Conservation (phyloP, 2,113 vertebrate species). For the Campylorhamphus procurvoides region DNA sequence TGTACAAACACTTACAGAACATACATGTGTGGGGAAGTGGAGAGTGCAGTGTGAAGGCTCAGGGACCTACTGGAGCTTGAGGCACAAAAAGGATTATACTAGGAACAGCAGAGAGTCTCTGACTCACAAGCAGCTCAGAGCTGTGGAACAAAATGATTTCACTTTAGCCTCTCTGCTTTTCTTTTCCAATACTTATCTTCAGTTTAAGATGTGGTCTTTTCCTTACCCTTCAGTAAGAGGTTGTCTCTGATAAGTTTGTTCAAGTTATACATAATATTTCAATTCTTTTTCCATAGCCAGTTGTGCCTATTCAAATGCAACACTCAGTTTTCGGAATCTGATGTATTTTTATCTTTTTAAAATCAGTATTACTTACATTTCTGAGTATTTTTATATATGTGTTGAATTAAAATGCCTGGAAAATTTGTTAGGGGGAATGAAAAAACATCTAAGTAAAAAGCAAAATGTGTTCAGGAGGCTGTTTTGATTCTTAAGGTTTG, state of each 20-base stretch:
- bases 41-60: not conserved
- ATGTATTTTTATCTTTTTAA: not conserved
- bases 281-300: not conserved
- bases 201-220: not conserved
- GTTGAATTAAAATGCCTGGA: not conserved
- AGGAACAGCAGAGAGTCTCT: not conserved
- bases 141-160: not conserved
- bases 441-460: not conserved
- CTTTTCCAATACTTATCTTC: not conserved
- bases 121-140: not conserved
- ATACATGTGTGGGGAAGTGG: not conserved
- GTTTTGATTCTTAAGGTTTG: not conserved
- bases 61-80: not conserved
- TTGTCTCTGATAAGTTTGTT: not conserved
- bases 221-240: not conserved
- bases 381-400: not conserved
- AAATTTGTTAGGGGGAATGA: not conserved
- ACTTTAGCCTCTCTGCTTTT: not conserved
- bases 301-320: not conserved
- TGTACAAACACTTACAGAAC: conserved; percentile 29
- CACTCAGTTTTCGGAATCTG: not conserved
- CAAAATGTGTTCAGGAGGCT: not conserved
- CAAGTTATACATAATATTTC: not conserved
- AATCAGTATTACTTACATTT: not conserved
- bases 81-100: not conserved